Conservation (phyloP, 2,797 vertebrate species). For the Chelonia mydas region DNA sequence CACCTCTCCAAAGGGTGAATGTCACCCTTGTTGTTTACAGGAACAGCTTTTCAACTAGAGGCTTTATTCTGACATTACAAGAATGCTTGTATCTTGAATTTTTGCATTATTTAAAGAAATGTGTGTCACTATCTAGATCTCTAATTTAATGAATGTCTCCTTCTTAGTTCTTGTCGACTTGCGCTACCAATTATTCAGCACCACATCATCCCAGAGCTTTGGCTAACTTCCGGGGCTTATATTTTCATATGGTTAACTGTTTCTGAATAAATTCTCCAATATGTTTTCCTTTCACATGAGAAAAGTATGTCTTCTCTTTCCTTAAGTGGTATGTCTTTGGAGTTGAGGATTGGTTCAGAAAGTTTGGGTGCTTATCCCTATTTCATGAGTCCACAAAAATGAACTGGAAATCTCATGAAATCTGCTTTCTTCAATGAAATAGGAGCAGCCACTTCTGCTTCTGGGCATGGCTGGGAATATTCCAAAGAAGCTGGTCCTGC, state of each 20-base stretch:
- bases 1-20: neutral
- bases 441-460: neutral
- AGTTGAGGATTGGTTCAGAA: neutral
- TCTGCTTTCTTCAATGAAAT: neutral
- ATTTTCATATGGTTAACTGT: slow-evolving; percentile 15
- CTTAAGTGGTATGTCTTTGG: neutral
- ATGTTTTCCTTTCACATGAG: neutral
- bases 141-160: neutral
- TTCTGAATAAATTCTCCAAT: neutral
- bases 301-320: neutral
- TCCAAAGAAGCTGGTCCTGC: neutral
- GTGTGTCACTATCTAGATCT: neutral
- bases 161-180: neutral
- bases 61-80: slow-evolving; percentile 45
- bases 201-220: neutral
- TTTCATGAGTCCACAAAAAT: neutral
- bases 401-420: neutral
- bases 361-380: neutral
- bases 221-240: neutral
- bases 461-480: neutral
- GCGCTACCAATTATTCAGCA: neutral
- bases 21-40: neutral
- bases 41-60: slow-evolving; percentile 22
- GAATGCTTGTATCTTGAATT: neutral
- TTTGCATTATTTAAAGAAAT: slow-evolving; percentile 1